Base-by-base conservation (phyloP, 1,140 invertebrate genomes). In the Tetramorium alpestre region DNA sequence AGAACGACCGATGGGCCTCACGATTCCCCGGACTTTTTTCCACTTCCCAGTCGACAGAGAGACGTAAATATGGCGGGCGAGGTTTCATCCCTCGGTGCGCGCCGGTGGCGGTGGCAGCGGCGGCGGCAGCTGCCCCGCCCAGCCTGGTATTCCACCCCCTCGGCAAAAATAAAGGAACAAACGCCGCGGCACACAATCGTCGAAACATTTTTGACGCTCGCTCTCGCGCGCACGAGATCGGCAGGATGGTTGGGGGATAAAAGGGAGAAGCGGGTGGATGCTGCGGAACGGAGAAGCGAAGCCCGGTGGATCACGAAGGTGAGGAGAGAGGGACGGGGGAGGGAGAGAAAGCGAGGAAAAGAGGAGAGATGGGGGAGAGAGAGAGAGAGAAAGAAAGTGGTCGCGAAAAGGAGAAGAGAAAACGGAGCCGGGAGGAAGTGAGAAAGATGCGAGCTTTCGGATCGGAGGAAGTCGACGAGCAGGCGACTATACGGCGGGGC, bases 151-250 rank as follows among this genome's bases (percentile, higher is more conserved):
- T 94, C 93, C 93, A 93, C 93, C 92, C 80, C 93, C 91, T 91
- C 92, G 91, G 87, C 86, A 92, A 94, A 94, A 94, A 94, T 94
- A 94, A 94, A 94, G 93, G 93, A 94, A 94, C 92, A 94, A 94
- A 93, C 91, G 92, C 91, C 87, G 90, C 91, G 92, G 92, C 92
- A 93, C 93, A 94, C 93, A 94, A 94, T 94, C 93, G 94, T 91
- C 91, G 93, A 94, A 94, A 94, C 92, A 94, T 94, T 95, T 94
- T 94, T 95, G 90, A 93, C 93, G 93, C 92, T 89, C 91, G 89
- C 89, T 89, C 82, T 91, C 91, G 88, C 86, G 81, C 86, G 51
- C 51, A 70, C 64, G 51, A 41, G 64, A 60, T 81, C 67, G 78
- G 65, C 80, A 51, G 28, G 51, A 25, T 60, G 47, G 13, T 41